Conservation (phyloP, 2,113 vertebrate genomes). For the Pomatorhinus ruficollis region DNA sequence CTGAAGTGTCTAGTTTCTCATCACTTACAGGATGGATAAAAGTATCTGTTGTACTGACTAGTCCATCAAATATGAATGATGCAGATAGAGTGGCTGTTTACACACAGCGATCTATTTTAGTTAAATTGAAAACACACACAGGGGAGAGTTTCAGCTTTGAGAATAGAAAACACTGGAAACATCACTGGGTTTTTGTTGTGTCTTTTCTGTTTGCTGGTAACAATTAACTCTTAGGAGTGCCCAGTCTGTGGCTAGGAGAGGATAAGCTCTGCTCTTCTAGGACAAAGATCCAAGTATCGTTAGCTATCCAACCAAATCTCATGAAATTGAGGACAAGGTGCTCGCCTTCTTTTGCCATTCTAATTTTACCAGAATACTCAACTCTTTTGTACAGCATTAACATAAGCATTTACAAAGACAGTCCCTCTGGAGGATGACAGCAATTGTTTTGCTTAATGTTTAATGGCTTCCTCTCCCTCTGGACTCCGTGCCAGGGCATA, state of each 20-base stretch:
- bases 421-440: constrained; percentile 32
- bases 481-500: background rate
- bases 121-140: constrained; percentile 61
- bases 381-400: background rate
- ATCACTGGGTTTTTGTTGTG: background rate
- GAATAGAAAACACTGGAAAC: constrained; percentile 9
- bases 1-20: constrained; percentile 75
- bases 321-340: background rate
- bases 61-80: constrained; percentile 86
- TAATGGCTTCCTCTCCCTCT: constrained; percentile 52
- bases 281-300: background rate
- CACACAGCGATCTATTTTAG: constrained; percentile 76
- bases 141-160: constrained; percentile 27
- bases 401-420: background rate
- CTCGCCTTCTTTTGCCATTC: background rate
- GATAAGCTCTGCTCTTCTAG: background rate
- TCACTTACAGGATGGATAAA: constrained; percentile 47
- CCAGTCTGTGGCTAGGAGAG: background rate
- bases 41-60: constrained; percentile 79
- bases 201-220: background rate
- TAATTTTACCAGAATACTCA: background rate
- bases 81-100: constrained; percentile 76
- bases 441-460: constrained; percentile 60
- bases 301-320: background rate
- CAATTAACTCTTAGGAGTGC: background rate